Evolutionary conservation across 2,113 vertebrate genomes (phyloP).

Genomic region (Atlantisia rogersi): DNA sequence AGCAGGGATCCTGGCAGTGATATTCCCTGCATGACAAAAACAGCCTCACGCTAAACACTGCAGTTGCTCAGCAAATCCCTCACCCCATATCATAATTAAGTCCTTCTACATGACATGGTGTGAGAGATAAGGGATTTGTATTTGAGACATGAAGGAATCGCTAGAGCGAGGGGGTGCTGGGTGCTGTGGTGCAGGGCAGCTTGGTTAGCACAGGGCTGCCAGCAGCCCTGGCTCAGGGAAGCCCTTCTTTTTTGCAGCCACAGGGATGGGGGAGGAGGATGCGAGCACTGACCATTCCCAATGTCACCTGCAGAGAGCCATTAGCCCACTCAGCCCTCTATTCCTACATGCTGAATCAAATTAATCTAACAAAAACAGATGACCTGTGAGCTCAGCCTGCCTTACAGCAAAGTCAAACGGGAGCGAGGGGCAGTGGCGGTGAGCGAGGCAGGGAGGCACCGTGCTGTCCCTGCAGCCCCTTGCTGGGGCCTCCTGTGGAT

Average conservation of each 20-base stretch:
- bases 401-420: slow-evolving; percentile 78
- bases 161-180: fast-evolving
- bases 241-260: background rate
- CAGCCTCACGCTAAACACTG: fast-evolving
- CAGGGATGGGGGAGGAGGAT: background rate
- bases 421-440: background rate
- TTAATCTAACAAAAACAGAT: slow-evolving; percentile 78
- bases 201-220: fast-evolving
- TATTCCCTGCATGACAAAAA: fast-evolving
- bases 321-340: slow-evolving; percentile 65
- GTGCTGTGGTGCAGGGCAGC: fast-evolving
- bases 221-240: background rate
- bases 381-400: slow-evolving; percentile 74
- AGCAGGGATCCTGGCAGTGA: background rate
- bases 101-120: background rate
- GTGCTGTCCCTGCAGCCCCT: background rate
- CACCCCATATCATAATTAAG: background rate
- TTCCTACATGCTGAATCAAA: slow-evolving; percentile 75
- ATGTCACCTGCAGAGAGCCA: slow-evolving; percentile 71
- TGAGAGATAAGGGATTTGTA: background rate
- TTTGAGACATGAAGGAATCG: background rate
- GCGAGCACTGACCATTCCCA: slow-evolving; percentile 40
- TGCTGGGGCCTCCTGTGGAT: background rate
- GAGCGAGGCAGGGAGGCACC: background rate
- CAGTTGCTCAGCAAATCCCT: background rate